Percentiles rank a stretch among this genome's conserved stretches.
These are phyloP conservation scores for Microtus ochrogaster DNA, from an alignment of 2,113 vertebrate species.

Conservation along the genomic window DNA sequence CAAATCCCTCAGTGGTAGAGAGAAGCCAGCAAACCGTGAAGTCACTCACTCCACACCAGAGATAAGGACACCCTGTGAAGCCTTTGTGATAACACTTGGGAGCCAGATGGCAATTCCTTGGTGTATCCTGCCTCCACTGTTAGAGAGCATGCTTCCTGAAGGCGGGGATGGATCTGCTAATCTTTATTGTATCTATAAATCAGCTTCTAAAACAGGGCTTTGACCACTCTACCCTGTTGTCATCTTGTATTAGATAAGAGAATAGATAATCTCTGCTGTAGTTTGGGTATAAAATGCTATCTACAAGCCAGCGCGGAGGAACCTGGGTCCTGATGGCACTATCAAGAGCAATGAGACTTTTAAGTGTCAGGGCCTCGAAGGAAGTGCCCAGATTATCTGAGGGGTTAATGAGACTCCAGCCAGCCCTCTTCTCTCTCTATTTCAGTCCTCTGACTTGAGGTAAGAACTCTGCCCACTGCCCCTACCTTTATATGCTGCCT, in stretches of 20 bases:
- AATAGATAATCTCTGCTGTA: background rate
- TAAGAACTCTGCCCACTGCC: background rate
- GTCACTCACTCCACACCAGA: background rate
- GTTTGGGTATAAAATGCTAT: background rate
- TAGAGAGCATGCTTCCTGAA: background rate
- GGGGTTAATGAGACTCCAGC: background rate
- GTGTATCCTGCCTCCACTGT: background rate
- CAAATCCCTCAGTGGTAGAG: background rate
- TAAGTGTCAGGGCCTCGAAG: too few relatives aligned
- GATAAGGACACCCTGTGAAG: background rate
- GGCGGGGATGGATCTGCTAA: too few relatives aligned
- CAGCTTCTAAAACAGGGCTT: background rate
- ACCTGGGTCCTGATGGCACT: background rate
- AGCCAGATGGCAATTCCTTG: background rate
- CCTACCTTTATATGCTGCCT: background rate
- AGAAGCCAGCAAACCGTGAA: background rate
- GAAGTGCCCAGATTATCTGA: background rate
- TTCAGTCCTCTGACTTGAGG: too few relatives aligned
- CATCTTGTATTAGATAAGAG: background rate
- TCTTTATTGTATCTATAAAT: background rate
- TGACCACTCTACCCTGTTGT: accelerated
- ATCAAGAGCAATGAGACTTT: too few relatives aligned
- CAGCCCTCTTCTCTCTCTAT: too few relatives aligned
- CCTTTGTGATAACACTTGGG: background rate
- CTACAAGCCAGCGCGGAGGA: background rate